Evolutionary conservation across 1,140 invertebrate genomes (phyloP).

Genomic region (Drosophila nigromelanica): DNA sequence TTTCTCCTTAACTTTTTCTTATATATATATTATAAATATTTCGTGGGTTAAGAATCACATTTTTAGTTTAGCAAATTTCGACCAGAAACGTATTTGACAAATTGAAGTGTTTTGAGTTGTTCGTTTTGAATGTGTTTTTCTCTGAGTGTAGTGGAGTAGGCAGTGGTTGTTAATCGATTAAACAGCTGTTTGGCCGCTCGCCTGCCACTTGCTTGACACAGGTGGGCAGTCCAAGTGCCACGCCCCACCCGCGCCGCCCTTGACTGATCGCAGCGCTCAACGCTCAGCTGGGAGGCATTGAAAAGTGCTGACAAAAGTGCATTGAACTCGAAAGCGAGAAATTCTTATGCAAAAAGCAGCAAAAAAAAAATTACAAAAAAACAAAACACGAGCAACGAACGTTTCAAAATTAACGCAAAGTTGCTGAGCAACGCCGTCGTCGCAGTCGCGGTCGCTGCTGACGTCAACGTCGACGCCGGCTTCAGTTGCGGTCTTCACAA

Average conservation of each 20-base stretch:
- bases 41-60: too few relatives aligned
- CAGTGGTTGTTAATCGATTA: conserved; percentile 15
- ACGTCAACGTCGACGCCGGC: conserved; percentile 1
- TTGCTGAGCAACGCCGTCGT: conserved; percentile 63
- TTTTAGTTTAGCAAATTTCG: too few relatives aligned
- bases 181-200: conserved; percentile 8
- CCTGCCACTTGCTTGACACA: conserved; percentile 22
- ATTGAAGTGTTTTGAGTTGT: too few relatives aligned
- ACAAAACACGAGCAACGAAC: conserved; percentile 42
- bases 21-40: too few relatives aligned
- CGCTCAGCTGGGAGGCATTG: conserved; percentile 27
- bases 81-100: too few relatives aligned
- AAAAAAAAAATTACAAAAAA: conserved; percentile 7
- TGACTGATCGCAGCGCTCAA: conserved; percentile 10
- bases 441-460: conserved; percentile 1
- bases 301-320: conserved; percentile 70
- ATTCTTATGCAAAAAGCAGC: conserved; percentile 73
- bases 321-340: conserved; percentile 78
- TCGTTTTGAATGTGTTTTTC: too few relatives aligned
- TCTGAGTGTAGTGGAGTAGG: too few relatives aligned
- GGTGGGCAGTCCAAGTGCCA: conserved; percentile 18
- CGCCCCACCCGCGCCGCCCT: not conserved
- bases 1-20: too few relatives aligned
- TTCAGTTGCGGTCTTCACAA: conserved; percentile 58
- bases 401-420: conserved; percentile 72